phyloP scores from a whole-genome alignment of 2,888 invertebrate species.

The Eristalis arbustorum region DNA sequence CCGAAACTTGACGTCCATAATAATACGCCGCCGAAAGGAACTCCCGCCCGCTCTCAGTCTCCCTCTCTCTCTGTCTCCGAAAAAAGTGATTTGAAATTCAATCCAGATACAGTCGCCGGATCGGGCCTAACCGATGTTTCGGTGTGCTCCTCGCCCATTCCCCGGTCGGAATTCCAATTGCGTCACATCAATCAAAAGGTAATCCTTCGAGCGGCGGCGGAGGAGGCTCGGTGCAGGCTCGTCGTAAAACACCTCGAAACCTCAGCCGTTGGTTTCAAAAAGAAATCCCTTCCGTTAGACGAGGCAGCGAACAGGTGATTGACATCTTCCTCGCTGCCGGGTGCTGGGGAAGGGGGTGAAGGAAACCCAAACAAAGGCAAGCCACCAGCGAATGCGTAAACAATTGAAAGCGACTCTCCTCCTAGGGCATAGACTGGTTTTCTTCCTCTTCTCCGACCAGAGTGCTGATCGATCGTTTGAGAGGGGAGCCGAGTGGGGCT shows the following conservation, averaged over 20 bases:
- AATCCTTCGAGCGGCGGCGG: constrained; percentile 37
- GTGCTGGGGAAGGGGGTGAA: not conserved
- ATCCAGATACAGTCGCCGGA: constrained; percentile 46
- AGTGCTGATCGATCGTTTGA: not conserved
- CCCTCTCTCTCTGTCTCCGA: not conserved
- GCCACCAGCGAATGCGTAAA: constrained; percentile 38
- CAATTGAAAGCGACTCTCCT: constrained; percentile 47
- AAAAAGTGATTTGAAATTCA: constrained; percentile 54
- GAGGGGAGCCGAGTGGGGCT: not conserved
- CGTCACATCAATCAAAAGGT: constrained; percentile 64
- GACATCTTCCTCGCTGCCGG: constrained; percentile 39
- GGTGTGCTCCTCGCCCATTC: not conserved
- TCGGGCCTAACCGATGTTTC: constrained; percentile 4
- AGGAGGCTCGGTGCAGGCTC: not conserved
- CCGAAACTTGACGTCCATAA: constrained; percentile 63
- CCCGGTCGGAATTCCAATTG: constrained; percentile 64
- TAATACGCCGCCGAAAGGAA: constrained; percentile 40
- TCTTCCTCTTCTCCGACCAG: not conserved
- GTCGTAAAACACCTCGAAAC: constrained; percentile 16
- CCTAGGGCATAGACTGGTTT: not conserved
- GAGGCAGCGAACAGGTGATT: constrained; percentile 52
- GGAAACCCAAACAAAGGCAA: constrained; percentile 23
- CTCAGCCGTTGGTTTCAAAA: not conserved
- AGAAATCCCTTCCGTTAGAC: constrained; percentile 1
- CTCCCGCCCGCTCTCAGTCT: not conserved